These are phyloP conservation scores for Gobio occitaniae DNA, from an alignment of 2,797 vertebrate species.

Conservation along the genomic window DNA sequence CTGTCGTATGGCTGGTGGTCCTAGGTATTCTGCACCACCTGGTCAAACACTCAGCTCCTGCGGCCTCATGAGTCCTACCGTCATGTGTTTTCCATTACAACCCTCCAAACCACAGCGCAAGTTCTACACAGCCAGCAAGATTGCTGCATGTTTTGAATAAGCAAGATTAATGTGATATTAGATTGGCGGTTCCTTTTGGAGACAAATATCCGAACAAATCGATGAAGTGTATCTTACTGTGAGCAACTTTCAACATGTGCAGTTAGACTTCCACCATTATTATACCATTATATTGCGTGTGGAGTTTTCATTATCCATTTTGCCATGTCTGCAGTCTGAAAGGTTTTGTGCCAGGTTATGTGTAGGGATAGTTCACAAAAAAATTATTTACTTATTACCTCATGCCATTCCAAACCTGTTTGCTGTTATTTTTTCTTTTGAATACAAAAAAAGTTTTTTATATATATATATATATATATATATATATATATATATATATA, in stretches of 20 bases:
- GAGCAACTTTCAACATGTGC: constrained; percentile 48
- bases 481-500: not conserved
- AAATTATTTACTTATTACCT: not conserved
- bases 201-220: constrained; percentile 58
- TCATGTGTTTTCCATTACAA: constrained; percentile 78
- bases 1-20: constrained; percentile 85
- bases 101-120: constrained; percentile 43
- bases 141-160: constrained; percentile 65
- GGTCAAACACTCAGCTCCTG: constrained; percentile 66
- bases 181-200: constrained; percentile 52
- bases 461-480: not conserved
- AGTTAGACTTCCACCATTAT: constrained; percentile 52
- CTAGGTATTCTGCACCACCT: constrained; percentile 81
- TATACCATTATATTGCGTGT: not conserved
- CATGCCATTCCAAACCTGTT: not conserved
- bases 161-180: constrained; percentile 59
- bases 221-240: constrained; percentile 44
- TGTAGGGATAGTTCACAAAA: not conserved
- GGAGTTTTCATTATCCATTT: not conserved
- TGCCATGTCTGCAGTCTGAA: too few relatives aligned
- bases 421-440: not conserved
- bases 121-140: constrained; percentile 58
- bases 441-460: not conserved
- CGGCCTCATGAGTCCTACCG: constrained; percentile 62
- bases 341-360: not conserved